phyloP scores from a whole-genome alignment of 2,113 vertebrate species.

The Pelvicachromis taeniatus region DNA sequence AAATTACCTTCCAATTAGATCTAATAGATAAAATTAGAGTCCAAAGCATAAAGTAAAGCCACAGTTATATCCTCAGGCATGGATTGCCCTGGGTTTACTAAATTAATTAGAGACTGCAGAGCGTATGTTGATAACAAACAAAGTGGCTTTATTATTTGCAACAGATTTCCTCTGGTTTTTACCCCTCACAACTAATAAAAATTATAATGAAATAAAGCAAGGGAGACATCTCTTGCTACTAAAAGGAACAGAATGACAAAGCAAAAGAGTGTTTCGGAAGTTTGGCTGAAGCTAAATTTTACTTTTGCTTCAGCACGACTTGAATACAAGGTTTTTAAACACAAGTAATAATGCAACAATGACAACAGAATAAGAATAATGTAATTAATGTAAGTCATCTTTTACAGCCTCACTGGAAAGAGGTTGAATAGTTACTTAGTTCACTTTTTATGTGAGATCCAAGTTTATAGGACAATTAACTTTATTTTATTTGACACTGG shows the following conservation, averaged over 20 bases:
- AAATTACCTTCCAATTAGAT: conserved; percentile 38
- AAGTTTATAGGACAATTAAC: not conserved
- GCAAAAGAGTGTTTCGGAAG: not conserved
- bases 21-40: conserved; percentile 21
- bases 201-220: not conserved
- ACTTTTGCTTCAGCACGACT: not conserved
- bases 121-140: not conserved
- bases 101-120: conserved; percentile 16
- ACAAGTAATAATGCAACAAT: not conserved
- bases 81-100: conserved; percentile 12
- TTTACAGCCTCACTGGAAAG: not conserved
- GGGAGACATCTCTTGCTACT: not conserved
- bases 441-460: not conserved
- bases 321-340: not conserved
- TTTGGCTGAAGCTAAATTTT: not conserved
- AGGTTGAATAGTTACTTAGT: not conserved
- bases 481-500: not conserved
- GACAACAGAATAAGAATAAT: not conserved
- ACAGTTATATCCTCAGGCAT: not conserved
- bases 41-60: not conserved
- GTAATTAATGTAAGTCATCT: not conserved
- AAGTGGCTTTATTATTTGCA: not conserved
- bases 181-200: not conserved
- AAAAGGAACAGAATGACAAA: not conserved
- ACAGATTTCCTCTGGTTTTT: not conserved